Evolutionary conservation across 1,140 invertebrate genomes (phyloP).

Genomic region (Drosophila miranda): DNA sequence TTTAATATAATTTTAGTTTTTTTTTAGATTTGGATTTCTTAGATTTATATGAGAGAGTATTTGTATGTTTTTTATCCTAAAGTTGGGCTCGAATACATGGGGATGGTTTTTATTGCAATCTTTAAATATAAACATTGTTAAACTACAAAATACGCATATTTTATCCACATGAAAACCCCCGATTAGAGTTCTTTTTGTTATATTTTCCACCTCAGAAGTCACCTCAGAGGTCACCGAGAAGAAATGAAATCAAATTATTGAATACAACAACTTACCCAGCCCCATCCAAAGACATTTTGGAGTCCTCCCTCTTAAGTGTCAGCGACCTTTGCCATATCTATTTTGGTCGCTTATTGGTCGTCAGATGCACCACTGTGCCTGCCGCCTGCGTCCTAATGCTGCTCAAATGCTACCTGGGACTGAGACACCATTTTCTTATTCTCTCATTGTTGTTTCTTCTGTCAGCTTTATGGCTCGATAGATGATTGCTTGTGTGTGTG

Average conservation of each 20-base stretch:
- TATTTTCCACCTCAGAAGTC: too few species aligned
- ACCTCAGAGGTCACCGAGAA: too few species aligned
- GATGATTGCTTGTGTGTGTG: slow-evolving; percentile 28
- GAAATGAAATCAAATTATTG: not conserved
- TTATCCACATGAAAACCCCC: too few species aligned
- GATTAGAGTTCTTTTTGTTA: too few species aligned
- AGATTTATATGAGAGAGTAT: too few species aligned
- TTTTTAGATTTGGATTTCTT: too few species aligned
- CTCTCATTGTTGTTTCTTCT: slow-evolving; percentile 27
- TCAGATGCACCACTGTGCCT: slow-evolving; percentile 36
- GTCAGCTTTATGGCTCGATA: slow-evolving; percentile 30
- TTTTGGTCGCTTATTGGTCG: slow-evolving; percentile 9
- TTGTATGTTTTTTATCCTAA: not conserved
- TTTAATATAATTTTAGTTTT: too few species aligned
- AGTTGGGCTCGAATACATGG: too few species aligned
- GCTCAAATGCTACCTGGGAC: slow-evolving; percentile 66
- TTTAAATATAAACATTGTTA: too few species aligned
- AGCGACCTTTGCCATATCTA: slow-evolving; percentile 33
- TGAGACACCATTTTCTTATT: slow-evolving; percentile 72
- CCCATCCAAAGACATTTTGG: not conserved
- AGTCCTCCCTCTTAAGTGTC: slow-evolving; percentile 22
- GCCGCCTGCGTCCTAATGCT: slow-evolving; percentile 52
- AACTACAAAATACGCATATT: too few species aligned
- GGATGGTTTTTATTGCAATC: too few species aligned
- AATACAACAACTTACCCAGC: not conserved